These are phyloP conservation scores for Macrotis lagotis DNA, from an alignment of 2,113 vertebrate genomes.

Conservation along the genomic window DNA sequence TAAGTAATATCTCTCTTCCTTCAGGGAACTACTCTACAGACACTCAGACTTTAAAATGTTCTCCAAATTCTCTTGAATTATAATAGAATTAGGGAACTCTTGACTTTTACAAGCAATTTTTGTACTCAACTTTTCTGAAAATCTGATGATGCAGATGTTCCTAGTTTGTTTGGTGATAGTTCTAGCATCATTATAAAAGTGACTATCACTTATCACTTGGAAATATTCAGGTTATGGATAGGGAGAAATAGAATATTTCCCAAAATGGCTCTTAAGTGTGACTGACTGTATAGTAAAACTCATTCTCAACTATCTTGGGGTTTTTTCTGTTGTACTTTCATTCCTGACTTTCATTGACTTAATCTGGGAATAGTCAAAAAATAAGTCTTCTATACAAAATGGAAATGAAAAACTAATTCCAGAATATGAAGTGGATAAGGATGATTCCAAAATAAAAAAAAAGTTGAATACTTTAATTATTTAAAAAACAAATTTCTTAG, in stretches of 20 bases:
- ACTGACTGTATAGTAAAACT: conserved; percentile 27
- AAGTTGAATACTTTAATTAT: conserved; percentile 13
- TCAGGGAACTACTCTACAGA: conserved; percentile 20
- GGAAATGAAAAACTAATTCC: conserved; percentile 10
- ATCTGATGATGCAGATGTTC: background rate
- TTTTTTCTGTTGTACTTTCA: conserved; percentile 3
- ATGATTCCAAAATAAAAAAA: conserved; percentile 16
- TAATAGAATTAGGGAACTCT: conserved; percentile 7
- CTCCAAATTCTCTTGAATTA: conserved; percentile 26
- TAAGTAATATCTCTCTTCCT: conserved; percentile 29
- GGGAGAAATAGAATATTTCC: conserved; percentile 12
- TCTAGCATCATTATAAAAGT: conserved; percentile 18
- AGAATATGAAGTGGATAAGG: conserved; percentile 10
- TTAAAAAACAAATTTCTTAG: conserved; percentile 40
- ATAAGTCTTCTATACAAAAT: background rate
- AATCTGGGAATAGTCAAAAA: conserved; percentile 14
- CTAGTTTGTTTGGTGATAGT: conserved; percentile 38
- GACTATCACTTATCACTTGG: too few relatives aligned
- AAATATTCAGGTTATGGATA: background rate
- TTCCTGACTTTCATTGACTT: conserved; percentile 11
- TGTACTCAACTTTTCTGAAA: background rate
- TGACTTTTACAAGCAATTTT: conserved; percentile 11
- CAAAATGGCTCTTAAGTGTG: background rate
- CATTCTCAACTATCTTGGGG: background rate
- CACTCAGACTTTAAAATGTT: background rate